Evolutionary conservation across 2,113 vertebrate species (phyloP).

Genomic region (Oreochromis aureus): DNA sequence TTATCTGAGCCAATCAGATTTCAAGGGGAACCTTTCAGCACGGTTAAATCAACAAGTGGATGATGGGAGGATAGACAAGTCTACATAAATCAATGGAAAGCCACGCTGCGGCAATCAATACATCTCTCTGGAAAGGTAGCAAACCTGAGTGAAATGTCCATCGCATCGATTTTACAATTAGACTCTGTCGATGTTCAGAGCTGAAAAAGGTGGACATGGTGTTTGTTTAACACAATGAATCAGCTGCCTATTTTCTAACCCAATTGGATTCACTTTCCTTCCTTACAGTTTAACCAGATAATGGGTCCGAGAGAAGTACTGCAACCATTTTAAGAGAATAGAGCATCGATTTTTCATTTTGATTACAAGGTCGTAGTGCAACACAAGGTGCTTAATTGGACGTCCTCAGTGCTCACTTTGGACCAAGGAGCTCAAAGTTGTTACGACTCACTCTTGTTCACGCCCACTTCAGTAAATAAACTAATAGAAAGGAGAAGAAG

Average conservation of each 20-base stretch:
- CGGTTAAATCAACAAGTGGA: slow-evolving; percentile 48
- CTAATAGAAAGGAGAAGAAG: neutral
- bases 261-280: slow-evolving; percentile 18
- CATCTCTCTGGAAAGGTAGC: slow-evolving; percentile 58
- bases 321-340: slow-evolving; percentile 26
- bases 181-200: slow-evolving; percentile 41
- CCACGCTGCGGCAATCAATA: slow-evolving; percentile 39
- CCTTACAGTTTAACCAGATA: slow-evolving; percentile 33
- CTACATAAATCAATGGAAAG: slow-evolving; percentile 44
- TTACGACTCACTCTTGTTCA: slow-evolving; percentile 24
- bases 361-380: slow-evolving; percentile 55
- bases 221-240: slow-evolving; percentile 41
- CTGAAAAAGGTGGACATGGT: slow-evolving; percentile 35
- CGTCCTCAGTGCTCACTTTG: slow-evolving; percentile 30
- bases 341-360: slow-evolving; percentile 47
- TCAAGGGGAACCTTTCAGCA: slow-evolving; percentile 33
- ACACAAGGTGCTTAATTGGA: slow-evolving; percentile 55
- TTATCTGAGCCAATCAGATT: slow-evolving; percentile 40
- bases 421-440: slow-evolving; percentile 32
- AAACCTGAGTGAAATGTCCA: slow-evolving; percentile 70
- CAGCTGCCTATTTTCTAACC: slow-evolving; percentile 38
- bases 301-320: slow-evolving; percentile 23
- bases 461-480: neutral
- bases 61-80: slow-evolving; percentile 23
- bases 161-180: slow-evolving; percentile 59